Evolutionary conservation across 2,797 vertebrate species (phyloP), one percentile per base, ranked within the genome.

Genomic region (Amniataba percoides): DNA sequence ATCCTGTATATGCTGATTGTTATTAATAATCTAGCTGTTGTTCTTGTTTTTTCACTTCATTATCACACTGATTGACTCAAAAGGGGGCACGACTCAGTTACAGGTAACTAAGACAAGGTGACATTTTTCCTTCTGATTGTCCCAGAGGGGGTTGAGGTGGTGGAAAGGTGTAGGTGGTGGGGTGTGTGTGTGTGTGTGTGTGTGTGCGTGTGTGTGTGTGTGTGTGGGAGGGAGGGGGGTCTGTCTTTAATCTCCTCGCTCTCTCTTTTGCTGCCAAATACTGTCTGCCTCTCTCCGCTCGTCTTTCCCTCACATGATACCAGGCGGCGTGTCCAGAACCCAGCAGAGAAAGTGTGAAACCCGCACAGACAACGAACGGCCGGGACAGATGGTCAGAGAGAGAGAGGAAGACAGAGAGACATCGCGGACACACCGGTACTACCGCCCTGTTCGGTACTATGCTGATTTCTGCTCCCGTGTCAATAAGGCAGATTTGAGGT

Each of bases 311-410:
- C 86, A 77, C 86, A 81, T 82, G 74, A 81, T 68, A 63, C 46
- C 45, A 42, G 61, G 74, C 69, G 61, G 49, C 18, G 23, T 14
- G 53, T 69, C 81, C 81, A 86, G 81, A 76, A 71, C 63, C 71
- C 86, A 77, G 75, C 79, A 53, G 59, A 77, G 81, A 71, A 27
- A 72, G 81, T 80, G 87, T 86, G 87, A 87, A 87, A 79, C 63
- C 77, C 80, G 73, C 83, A 80, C 69, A 84, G 78, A 86, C 84
- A 76, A 72, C 46, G 46, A 73, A 78, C 53, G 42, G 42, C 46
- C 31, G 23, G 74, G 73, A 86, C 85, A 90, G 88, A 88, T 87
- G 87, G 89, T 81, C 79, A 49, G 40, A 71, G 75, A 69, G 77
- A 80, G 53, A 48, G 45, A 43, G 15, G 23, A 43, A 46, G 18